These are phyloP conservation scores for Bos taurus DNA, from an alignment of 2,113 vertebrate species.

Conservation along the genomic window ARS-UCD2.0 NC_037348.1:60085001-60085500, in stretches of 20 bases:
- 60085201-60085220: neutral
- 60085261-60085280: neutral
- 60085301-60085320: no score
- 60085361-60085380: neutral
- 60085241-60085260: neutral
- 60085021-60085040: neutral
- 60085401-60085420: neutral
- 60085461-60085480: neutral
- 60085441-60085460: neutral
- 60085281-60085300: rapidly evolving
- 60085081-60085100: neutral
- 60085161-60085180: neutral
- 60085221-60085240: rapidly evolving
- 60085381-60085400: neutral
- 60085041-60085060: neutral
- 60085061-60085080: no score
- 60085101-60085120: rapidly evolving
- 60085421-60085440: neutral
- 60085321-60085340: neutral
- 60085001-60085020: neutral
- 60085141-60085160: rapidly evolving
- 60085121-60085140: rapidly evolving
- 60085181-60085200: neutral
- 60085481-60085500: neutral
- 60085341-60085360: neutral